Evolutionary conservation across 2,113 vertebrate species (phyloP), one percentile per base, ranked within the genome.

Genomic region (Forbesichthys papilliferus): DNA sequence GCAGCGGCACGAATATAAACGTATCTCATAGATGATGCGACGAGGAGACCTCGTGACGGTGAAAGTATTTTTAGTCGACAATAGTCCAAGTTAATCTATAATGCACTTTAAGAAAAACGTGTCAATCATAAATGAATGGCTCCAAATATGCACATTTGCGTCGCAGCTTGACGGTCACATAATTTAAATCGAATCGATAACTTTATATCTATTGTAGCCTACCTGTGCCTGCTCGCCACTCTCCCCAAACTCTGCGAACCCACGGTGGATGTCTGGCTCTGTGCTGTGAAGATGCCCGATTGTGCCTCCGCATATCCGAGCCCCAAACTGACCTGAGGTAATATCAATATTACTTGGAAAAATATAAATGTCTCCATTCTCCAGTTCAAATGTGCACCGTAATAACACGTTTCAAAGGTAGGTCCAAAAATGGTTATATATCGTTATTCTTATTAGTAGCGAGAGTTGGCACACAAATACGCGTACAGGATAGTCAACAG

Each of bases 211-310:
- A 27, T 2, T 27, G 27, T 27, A 27, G 27, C 27, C 27, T 27
- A 93, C 92, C 92, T 92, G 89, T 93, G 92, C 82, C 92, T 88
- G 79, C 92, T 93, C 6, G 91, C 87, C 2, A 86, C 89, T 63
- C 91, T 80, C 71, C 86, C 84, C 9, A 75, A 72, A 48, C 67
- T 68, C 61, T 81, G 89, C 1, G 86, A 0, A 0, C 68, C 73
- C 36, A 42, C 36, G 5, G 36, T 42, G 36, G 36, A 42, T 42
- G 36, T 42, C 36, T 42, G 36, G 36, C 36, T 42, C 36, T 42
- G 36, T 42, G 36, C 36, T 6, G 4, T 1, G 5, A 42, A 42
- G 68, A 73, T 73, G 64, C 73, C 71, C 60, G 77, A 5, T 1
- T 68, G 49, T 3, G 71, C 51, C 54, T 92, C 88, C 33, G 71